Percentiles rank a stretch among this genome's conserved stretches.
Evolutionary conservation across 2,888 invertebrate genomes (phyloP).

Genomic region (Ormia ochracea): DNA sequence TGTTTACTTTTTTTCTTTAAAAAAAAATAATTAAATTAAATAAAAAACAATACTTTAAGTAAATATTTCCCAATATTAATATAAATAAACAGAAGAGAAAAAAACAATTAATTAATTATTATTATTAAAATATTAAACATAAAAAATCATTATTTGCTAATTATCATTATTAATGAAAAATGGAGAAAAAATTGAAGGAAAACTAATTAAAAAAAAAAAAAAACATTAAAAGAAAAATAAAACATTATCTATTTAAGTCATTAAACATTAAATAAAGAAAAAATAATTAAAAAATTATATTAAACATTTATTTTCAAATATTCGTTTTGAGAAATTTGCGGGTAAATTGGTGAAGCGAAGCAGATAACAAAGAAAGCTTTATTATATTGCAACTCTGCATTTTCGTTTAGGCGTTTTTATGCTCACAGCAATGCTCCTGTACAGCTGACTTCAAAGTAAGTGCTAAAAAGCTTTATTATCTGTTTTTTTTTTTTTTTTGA

Average conservation of each 20-base stretch:
- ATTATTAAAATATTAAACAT: conserved; percentile 55
- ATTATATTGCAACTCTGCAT: no score
- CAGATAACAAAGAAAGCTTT: no score
- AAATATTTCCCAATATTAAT: conserved; percentile 66
- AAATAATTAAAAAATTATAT: conserved; percentile 43
- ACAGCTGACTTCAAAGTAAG: no score
- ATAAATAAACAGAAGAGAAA: conserved; percentile 44
- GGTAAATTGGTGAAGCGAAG: no score
- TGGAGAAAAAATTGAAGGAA: conserved; percentile 38
- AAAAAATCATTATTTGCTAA: conserved; percentile 63
- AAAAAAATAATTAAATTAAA: conserved; percentile 23
- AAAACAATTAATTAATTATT: conserved; percentile 56
- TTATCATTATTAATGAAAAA: conserved; percentile 61
- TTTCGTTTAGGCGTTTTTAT: no score
- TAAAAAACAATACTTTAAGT: conserved; percentile 53
- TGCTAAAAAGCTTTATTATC: no score
- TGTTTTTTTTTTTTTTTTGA: no score
- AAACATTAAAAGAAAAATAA: conserved; percentile 46
- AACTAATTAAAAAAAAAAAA: conserved; percentile 52
- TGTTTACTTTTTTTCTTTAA: conserved; percentile 28
- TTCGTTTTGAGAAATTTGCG: no score
- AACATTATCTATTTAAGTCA: conserved; percentile 62
- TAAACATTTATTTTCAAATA: no score
- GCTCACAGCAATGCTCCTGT: no score
- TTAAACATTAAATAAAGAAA: conserved; percentile 60